A percentile compares a stretch with the other conserved stretches of the same genome.
phyloP scores from a whole-genome alignment of 2,113 vertebrate genomes.

The Varanus komodoensis region DNA sequence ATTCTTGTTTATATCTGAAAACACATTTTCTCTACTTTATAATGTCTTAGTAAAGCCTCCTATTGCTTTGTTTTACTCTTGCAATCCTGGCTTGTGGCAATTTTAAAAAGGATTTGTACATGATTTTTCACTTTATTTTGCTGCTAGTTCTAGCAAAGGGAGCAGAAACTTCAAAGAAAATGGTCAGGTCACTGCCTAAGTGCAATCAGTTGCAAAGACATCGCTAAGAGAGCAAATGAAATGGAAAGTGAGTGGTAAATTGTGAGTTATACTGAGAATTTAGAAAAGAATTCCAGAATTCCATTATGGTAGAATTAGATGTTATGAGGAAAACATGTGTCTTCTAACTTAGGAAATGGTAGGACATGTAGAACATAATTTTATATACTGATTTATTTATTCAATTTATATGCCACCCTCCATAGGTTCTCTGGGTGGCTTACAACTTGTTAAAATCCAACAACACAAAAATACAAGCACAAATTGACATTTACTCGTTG shows the following conservation, averaged over 20 bases:
- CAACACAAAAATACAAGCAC: too few species aligned
- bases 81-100: background rate
- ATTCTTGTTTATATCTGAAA: slow-evolving; percentile 10
- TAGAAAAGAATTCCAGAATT: background rate
- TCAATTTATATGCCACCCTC: too few species aligned
- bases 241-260: background rate
- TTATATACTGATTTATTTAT: too few species aligned
- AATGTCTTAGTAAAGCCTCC: slow-evolving; percentile 9
- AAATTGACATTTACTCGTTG: too few species aligned
- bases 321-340: background rate
- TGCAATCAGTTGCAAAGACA: background rate
- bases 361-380: background rate
- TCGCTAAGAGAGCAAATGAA: background rate
- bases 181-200: background rate
- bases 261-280: background rate
- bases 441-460: too few species aligned
- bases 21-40: background rate
- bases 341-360: background rate
- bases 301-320: background rate
- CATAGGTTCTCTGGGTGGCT: too few species aligned
- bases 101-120: background rate
- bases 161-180: slow-evolving; percentile 7
- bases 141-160: background rate
- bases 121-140: slow-evolving; percentile 26
- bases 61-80: slow-evolving; percentile 8